Percentiles rank a stretch among this genome's conserved stretches.
phyloP scores from a whole-genome alignment of 2,113 vertebrate species.

The Taurulus bubalis region DNA sequence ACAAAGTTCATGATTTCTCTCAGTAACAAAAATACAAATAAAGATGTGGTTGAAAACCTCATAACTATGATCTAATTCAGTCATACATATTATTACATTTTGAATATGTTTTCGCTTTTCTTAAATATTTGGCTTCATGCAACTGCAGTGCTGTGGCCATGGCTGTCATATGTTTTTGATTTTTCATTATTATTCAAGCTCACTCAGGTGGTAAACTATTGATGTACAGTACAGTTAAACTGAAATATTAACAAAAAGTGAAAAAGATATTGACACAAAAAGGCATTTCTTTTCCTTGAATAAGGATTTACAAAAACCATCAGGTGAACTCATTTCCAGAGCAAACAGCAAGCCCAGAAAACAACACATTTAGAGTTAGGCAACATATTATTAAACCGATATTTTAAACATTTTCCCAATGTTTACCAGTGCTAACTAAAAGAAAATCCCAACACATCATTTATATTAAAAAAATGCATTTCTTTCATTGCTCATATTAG shows the following conservation, averaged over 20 bases:
- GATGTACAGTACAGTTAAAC: slow-evolving; percentile 35
- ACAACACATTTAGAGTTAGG: slow-evolving; percentile 32
- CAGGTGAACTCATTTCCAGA: slow-evolving; percentile 27
- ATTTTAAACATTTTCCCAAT: slow-evolving; percentile 21
- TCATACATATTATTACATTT: not conserved
- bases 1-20: slow-evolving; percentile 2
- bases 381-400: slow-evolving; percentile 21
- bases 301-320: slow-evolving; percentile 17
- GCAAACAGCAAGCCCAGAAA: slow-evolving; percentile 17
- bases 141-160: slow-evolving; percentile 22
- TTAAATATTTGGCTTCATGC: slow-evolving; percentile 43
- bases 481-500: slow-evolving; percentile 36
- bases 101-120: slow-evolving; percentile 9
- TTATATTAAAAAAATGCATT: slow-evolving; percentile 46
- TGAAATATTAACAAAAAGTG: slow-evolving; percentile 7
- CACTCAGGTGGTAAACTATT: slow-evolving; percentile 47
- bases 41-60: slow-evolving; percentile 30
- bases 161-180: slow-evolving; percentile 29
- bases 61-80: not conserved
- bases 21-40: slow-evolving; percentile 9
- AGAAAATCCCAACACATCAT: slow-evolving; percentile 39
- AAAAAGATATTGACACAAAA: slow-evolving; percentile 27
- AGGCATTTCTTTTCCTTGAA: slow-evolving; percentile 18
- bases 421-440: slow-evolving; percentile 44
- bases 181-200: slow-evolving; percentile 58